Base-by-base conservation (phyloP, 2,113 vertebrate genomes). In the Capreolus pygargus region DNA sequence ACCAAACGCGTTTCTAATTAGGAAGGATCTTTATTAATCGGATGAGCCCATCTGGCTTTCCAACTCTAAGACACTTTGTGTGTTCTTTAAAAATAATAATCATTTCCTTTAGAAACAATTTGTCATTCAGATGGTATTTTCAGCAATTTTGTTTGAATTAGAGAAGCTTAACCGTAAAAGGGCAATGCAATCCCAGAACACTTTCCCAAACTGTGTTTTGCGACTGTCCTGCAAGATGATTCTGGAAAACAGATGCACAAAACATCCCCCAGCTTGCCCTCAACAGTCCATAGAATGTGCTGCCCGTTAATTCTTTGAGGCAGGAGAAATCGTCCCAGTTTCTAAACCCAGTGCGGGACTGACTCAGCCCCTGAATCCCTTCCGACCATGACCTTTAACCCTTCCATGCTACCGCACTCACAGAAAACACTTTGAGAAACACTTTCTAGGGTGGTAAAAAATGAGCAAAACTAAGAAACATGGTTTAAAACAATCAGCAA, bases 51-150 rank as follows among this genome's bases (percentile, higher is more conserved):
- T 33, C 25, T 83, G 76, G 10, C 45, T 86, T 93, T 91, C 50
- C 86, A 93, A 89, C 17, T 78, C 82, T 78, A 61, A 61, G 86
- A 81, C 11, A 10, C 23, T 91, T 94, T 52, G 21, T 85, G 33
- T 87, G 13, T 79, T 70, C 30, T 89, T 94, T 67, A 67, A 82
- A 95, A 95, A 89, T 67, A 86, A 67, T 9, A 13, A 89, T 78
- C n/a, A 60, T 93, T 93, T 96, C 36, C 28, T 36, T 67, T 70
- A 85, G 57, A 96, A 96, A 76, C 12, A 57, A 30, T 70, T 76
- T 96, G 43, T 89, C 89, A 91, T 89, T 93, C n/a, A 83, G 87
- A 97, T 96, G 84, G n/a, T 25, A 89, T 94, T 93, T 93, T 86
- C 70, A 86, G 36, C 33, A 93, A 64, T 91, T 91, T 89, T 92